Evolutionary conservation across 2,113 vertebrate species (phyloP).

Genomic region (Stegastes partitus): DNA sequence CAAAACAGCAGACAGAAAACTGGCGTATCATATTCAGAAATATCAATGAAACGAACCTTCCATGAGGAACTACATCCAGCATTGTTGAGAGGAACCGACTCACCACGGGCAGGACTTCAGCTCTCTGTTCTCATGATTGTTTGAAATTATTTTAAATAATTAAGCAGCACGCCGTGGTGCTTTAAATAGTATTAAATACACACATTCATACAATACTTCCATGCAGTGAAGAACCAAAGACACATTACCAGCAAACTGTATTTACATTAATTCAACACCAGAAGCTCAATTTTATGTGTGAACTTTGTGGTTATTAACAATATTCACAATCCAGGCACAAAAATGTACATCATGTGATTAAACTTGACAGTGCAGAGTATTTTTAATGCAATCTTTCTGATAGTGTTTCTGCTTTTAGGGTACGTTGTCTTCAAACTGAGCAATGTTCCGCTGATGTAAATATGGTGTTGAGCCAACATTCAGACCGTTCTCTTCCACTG

Average conservation of each 20-base stretch:
- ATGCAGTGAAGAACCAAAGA: constrained; percentile 15
- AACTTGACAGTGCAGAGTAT: constrained; percentile 1
- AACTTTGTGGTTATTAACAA: constrained; percentile 8
- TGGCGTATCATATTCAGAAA: neutral
- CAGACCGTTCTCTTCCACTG: neutral
- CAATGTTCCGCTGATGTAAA: too few species aligned
- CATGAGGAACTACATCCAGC: neutral
- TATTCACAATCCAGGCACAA: constrained; percentile 27
- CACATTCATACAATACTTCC: constrained; percentile 15
- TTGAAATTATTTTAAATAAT: constrained; percentile 28
- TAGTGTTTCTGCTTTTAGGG: neutral
- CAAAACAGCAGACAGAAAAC: neutral
- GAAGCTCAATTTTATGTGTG: neutral
- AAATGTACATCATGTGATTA: neutral
- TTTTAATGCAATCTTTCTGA: constrained; percentile 1
- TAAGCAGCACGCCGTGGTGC: constrained; percentile 22
- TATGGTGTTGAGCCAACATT: neutral
- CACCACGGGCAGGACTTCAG: neutral
- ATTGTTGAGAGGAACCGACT: neutral
- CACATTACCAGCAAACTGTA: constrained; percentile 14
- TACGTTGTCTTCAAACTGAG: too few species aligned
- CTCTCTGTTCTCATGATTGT: neutral
- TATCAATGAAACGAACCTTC: neutral
- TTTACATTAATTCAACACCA: constrained; percentile 35
- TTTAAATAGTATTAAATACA: constrained; percentile 52